phyloP scores from a whole-genome alignment of 2,797 vertebrate species.

The Argyrosomus regius region DNA sequence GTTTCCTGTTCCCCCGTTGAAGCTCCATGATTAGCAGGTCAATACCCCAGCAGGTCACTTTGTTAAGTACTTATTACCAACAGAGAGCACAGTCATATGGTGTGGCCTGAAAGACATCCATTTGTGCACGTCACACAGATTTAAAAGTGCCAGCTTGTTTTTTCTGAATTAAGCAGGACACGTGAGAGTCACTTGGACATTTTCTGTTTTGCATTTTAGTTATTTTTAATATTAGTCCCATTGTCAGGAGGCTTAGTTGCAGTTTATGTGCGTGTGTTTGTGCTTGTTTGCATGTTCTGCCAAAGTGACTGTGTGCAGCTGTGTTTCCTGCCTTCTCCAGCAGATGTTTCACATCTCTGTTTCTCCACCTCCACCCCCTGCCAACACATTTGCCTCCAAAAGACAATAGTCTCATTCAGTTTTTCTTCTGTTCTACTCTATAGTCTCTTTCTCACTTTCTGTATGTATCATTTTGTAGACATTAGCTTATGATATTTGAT shows the following conservation, averaged over 20 bases:
- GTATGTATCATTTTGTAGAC: not conserved
- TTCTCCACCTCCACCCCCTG: conserved; percentile 43
- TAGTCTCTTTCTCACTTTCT: conserved; percentile 2
- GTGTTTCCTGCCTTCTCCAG: conserved; percentile 46
- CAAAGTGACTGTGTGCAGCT: conserved; percentile 46
- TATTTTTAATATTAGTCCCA: conserved; percentile 19
- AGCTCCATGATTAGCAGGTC: conserved; percentile 80
- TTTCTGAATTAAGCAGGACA: not conserved
- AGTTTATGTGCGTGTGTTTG: not conserved
- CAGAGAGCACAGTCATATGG: conserved; percentile 56
- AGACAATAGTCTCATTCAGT: conserved; percentile 42
- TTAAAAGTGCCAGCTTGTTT: conserved; percentile 1
- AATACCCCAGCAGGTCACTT: conserved; percentile 76
- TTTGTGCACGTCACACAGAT: conserved; percentile 15
- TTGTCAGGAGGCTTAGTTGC: not conserved
- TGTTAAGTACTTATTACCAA: conserved; percentile 71
- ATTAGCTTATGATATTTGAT: not conserved
- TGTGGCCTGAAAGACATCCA: conserved; percentile 42
- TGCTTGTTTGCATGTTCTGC: conserved; percentile 34
- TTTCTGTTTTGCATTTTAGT: not conserved
- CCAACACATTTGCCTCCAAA: conserved; percentile 46
- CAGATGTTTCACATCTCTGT: conserved; percentile 72
- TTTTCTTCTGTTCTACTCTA: not conserved
- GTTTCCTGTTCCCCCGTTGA: conserved; percentile 66
- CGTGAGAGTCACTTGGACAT: not conserved